These are phyloP conservation scores for Poeciliopsis presidionis DNA, from an alignment of 2,797 vertebrate species.

Conservation along the genomic window DNA sequence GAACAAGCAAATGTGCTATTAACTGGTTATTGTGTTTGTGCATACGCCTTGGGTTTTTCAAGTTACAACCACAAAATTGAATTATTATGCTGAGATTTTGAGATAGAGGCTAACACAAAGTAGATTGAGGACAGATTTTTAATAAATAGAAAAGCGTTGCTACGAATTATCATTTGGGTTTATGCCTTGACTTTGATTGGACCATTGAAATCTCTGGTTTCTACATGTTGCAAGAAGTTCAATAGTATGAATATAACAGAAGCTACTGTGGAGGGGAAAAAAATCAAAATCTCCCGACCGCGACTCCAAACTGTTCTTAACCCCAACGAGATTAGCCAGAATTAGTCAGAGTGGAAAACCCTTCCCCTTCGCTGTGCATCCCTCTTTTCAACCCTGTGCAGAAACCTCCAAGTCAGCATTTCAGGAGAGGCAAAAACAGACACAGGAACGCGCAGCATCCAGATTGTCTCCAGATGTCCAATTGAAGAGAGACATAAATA, in stretches of 20 bases:
- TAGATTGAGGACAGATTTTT: not conserved
- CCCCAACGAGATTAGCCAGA: slow-evolving; percentile 7
- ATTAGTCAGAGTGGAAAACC: slow-evolving; percentile 50
- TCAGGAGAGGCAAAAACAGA: slow-evolving; percentile 41
- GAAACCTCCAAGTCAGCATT: slow-evolving; percentile 53
- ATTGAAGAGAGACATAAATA: slow-evolving; percentile 68
- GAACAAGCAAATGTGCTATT: slow-evolving; percentile 18
- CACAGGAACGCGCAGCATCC: slow-evolving; percentile 37
- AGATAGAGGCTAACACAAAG: not conserved
- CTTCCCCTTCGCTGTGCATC: slow-evolving; percentile 15
- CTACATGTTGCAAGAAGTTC: too few species aligned
- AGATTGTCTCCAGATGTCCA: slow-evolving; percentile 77
- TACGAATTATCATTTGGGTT: not conserved
- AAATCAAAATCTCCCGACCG: not conserved
- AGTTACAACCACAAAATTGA: not conserved
- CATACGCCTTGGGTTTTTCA: not conserved
- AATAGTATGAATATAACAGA: not conserved
- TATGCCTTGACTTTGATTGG: not conserved
- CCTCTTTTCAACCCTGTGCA: slow-evolving; percentile 23
- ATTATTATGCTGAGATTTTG: not conserved
- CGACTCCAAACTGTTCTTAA: slow-evolving; percentile 23
- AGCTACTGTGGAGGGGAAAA: slow-evolving; percentile 21
- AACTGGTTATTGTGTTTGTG: slow-evolving; percentile 12
- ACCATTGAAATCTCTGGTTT: not conserved
- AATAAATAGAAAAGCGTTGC: not conserved